Evolutionary conservation across 2,113 vertebrate genomes (phyloP).

Genomic region (Sinocyclocheilus anshuiensis): DNA sequence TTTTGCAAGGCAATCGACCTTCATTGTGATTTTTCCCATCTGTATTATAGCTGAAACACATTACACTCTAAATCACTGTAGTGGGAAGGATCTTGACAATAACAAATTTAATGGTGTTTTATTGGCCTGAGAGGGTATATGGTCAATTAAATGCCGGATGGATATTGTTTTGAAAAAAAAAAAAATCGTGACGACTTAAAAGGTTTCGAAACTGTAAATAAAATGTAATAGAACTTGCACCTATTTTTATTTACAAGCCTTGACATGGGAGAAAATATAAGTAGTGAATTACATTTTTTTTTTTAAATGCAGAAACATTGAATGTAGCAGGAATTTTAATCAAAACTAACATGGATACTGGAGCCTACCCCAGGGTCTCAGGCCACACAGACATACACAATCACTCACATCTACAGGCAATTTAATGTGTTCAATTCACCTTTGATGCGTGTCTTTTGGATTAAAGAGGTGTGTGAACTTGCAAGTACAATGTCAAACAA

Average conservation of each 20-base stretch:
- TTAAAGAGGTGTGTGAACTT: not conserved
- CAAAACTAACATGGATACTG: not conserved
- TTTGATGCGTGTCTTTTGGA: not conserved
- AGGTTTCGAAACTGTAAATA: not conserved
- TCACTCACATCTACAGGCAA: no score
- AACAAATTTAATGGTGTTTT: constrained; percentile 40
- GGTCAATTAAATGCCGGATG: constrained; percentile 45
- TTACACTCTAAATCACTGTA: constrained; percentile 42
- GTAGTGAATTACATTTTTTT: not conserved
- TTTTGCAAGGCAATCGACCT: constrained; percentile 19
- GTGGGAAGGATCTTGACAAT: constrained; percentile 43
- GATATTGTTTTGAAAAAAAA: constrained; percentile 37
- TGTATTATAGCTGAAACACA: constrained; percentile 34
- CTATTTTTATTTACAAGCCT: not conserved
- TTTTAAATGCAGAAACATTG: not conserved
- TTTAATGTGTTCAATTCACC: no score
- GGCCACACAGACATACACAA: no score
- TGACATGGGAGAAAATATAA: not conserved
- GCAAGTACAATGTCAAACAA: not conserved
- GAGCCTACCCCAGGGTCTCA: not conserved
- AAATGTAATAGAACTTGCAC: not conserved
- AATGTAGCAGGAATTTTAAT: not conserved
- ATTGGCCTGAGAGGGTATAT: constrained; percentile 45
- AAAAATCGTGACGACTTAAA: not conserved
- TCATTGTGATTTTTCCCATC: constrained; percentile 34